phyloP scores from a whole-genome alignment of 2,888 invertebrate genomes.

The Gonocerus acuteangulatus region DNA sequence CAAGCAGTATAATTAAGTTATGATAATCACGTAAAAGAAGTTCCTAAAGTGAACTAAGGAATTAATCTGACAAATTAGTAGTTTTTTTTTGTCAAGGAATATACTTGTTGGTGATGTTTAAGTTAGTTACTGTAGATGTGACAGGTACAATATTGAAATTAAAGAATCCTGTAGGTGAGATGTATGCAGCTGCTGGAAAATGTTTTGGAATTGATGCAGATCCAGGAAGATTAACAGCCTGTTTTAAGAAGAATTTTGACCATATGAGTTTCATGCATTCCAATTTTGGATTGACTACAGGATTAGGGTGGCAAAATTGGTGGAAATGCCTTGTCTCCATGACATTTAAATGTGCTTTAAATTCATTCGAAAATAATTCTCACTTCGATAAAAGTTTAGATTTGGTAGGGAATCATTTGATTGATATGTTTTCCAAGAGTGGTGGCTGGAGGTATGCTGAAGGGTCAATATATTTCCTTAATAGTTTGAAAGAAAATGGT shows the following conservation, averaged over 20 bases:
- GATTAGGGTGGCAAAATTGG: constrained; percentile 71
- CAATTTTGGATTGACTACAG: constrained; percentile 65
- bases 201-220: constrained; percentile 60
- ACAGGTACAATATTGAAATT: constrained; percentile 76
- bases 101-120: constrained; percentile 23
- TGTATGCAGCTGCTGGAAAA: constrained; percentile 63
- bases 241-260: constrained; percentile 59
- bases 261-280: constrained; percentile 62
- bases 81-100: too few species aligned
- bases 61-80: too few species aligned
- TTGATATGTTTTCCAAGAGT: constrained; percentile 61
- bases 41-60: too few species aligned
- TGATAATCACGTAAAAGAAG: too few species aligned
- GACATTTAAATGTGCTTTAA: constrained; percentile 49
- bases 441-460: constrained; percentile 65
- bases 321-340: constrained; percentile 63
- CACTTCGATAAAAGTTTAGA: constrained; percentile 43
- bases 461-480: constrained; percentile 58
- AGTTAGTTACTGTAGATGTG: constrained; percentile 75
- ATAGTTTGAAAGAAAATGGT: constrained; percentile 49
- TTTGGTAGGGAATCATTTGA: constrained; percentile 52
- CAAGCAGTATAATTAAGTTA: too few species aligned
- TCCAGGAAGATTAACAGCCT: constrained; percentile 50
- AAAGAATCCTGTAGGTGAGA: constrained; percentile 59
- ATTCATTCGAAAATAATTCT: constrained; percentile 43